These are phyloP conservation scores for Dendrocincla fuliginosa DNA, from an alignment of 2,797 vertebrate species.

Conservation along the genomic window DNA sequence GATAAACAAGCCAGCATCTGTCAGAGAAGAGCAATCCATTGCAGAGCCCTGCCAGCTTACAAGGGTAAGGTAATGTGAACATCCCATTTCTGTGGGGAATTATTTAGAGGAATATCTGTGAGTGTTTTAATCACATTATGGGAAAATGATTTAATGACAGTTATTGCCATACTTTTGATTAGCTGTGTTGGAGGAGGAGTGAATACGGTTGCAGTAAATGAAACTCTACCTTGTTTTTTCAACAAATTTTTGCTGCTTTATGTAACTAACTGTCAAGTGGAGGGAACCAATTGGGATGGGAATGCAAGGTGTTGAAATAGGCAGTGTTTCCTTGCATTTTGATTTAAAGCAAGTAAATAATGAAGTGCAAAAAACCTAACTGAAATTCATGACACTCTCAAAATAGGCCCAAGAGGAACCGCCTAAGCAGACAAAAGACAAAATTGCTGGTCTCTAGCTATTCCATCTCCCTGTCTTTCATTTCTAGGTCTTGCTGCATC, in stretches of 20 bases:
- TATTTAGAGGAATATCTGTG: neutral
- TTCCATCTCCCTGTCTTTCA: neutral
- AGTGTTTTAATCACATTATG: neutral
- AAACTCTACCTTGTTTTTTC: neutral
- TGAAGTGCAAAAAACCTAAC: neutral
- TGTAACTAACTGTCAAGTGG: neutral
- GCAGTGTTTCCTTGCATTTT: neutral
- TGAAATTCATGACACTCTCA: neutral
- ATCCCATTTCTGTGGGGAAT: neutral
- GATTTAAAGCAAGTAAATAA: neutral
- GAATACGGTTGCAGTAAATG: neutral
- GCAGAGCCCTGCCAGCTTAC: conserved; percentile 84
- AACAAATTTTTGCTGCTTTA: neutral
- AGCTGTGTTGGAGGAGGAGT: neutral
- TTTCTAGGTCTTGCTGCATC: neutral
- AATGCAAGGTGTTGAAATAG: neutral
- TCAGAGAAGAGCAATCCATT: conserved; percentile 78
- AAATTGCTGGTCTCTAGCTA: neutral
- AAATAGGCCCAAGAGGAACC: neutral
- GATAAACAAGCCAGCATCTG: conserved; percentile 78
- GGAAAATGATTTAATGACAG: neutral
- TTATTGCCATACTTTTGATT: neutral
- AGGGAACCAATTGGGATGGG: neutral
- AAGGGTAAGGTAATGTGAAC: conserved; percentile 83
- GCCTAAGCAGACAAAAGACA: neutral